phyloP scores from a whole-genome alignment of 2,113 vertebrate species.

The Percopsis transmontana region DNA sequence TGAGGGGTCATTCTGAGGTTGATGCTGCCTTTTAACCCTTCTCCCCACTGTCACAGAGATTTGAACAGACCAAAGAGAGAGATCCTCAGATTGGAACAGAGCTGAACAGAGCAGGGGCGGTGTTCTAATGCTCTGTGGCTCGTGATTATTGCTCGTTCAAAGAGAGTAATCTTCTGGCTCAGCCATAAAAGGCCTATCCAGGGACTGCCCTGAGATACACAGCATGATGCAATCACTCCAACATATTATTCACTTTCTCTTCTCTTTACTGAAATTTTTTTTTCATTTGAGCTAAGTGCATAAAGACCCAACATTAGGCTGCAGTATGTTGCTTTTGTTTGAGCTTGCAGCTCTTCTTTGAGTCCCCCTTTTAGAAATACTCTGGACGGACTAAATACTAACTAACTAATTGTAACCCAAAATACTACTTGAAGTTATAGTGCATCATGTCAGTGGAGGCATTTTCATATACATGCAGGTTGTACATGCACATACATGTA shows the following conservation, averaged over 20 bases:
- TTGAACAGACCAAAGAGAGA: slow-evolving; percentile 74
- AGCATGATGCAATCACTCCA: slow-evolving; percentile 53
- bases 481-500: slow-evolving; percentile 12
- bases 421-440: too few relatives aligned
- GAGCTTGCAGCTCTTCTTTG: neutral
- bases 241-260: slow-evolving; percentile 28
- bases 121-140: slow-evolving; percentile 50
- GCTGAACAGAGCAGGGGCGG: slow-evolving; percentile 40
- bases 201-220: slow-evolving; percentile 36
- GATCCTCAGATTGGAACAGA: slow-evolving; percentile 48
- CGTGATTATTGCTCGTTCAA: slow-evolving; percentile 59
- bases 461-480: too few relatives aligned
- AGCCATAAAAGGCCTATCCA: slow-evolving; percentile 64
- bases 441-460: too few relatives aligned
- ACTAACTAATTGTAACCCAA: too few relatives aligned
- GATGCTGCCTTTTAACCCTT: slow-evolving; percentile 61
- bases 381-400: too few relatives aligned
- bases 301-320: neutral
- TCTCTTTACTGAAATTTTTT: slow-evolving; percentile 20
- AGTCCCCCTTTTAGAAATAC: neutral
- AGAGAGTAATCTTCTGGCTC: slow-evolving; percentile 73
- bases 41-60: slow-evolving; percentile 54
- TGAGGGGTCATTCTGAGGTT: slow-evolving; percentile 68
- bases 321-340: neutral
- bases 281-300: slow-evolving; percentile 36